phyloP scores from a whole-genome alignment of 2,113 vertebrate genomes.

The Sinocyclocheilus anophthalmus region DNA sequence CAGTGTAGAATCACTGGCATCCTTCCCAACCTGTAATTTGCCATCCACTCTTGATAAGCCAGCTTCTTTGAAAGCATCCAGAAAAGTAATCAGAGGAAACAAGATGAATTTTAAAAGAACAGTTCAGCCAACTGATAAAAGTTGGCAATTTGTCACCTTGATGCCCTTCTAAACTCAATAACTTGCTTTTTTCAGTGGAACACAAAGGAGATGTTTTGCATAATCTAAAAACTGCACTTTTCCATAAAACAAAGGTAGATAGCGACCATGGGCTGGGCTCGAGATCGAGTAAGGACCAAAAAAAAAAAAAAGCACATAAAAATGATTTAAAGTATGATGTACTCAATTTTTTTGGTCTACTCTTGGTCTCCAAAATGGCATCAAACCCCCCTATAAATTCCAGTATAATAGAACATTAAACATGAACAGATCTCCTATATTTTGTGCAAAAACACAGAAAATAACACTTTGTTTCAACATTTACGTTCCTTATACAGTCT shows the following conservation, averaged over 20 bases:
- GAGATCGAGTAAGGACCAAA: too few species aligned
- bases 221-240: not conserved
- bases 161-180: not conserved
- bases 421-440: too few species aligned
- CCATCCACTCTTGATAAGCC: constrained; percentile 5
- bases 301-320: too few species aligned
- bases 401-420: too few species aligned
- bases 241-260: not conserved
- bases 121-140: not conserved
- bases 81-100: not conserved
- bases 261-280: not conserved
- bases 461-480: too few species aligned
- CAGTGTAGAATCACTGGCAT: not conserved
- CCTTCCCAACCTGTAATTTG: constrained; percentile 3
- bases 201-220: not conserved
- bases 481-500: too few species aligned
- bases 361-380: too few species aligned
- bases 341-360: too few species aligned
- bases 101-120: not conserved
- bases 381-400: too few species aligned
- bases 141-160: not conserved
- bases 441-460: too few species aligned
- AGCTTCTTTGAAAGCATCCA: not conserved
- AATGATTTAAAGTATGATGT: too few species aligned
- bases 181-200: not conserved